Percentiles rank a stretch among this genome's conserved stretches.
phyloP scores from a whole-genome alignment of 2,888 invertebrate species.

The Oegoconia quadripuncta region DNA sequence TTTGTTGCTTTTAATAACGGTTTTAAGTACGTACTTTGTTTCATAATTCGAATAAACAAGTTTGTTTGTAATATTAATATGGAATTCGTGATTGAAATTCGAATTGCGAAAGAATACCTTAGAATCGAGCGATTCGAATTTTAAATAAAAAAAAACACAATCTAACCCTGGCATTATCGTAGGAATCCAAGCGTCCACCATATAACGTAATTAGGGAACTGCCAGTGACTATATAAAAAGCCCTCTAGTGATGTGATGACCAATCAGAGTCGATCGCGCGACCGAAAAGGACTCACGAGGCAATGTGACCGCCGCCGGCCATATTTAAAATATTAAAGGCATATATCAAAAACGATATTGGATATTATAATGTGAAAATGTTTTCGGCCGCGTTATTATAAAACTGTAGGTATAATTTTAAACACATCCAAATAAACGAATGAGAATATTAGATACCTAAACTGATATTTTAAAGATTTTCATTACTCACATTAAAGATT shows the following conservation, averaged over 20 bases:
- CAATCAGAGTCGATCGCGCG: slow-evolving; percentile 56
- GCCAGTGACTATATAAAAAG: slow-evolving; percentile 46
- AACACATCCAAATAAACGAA: neutral
- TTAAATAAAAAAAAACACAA: slow-evolving; percentile 39
- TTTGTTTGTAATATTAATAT: no score
- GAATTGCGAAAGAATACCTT: neutral
- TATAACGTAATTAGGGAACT: slow-evolving; percentile 67
- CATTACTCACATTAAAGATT: slow-evolving; percentile 17
- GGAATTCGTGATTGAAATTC: neutral
- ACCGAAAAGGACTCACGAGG: slow-evolving; percentile 42
- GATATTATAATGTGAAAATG: slow-evolving; percentile 65
- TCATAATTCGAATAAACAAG: no score
- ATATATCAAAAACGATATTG: slow-evolving; percentile 70
- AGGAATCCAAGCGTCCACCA: slow-evolving; percentile 43
- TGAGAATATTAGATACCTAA: neutral
- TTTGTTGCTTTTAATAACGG: slow-evolving; percentile 34
- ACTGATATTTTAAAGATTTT: neutral
- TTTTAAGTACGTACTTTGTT: no score
- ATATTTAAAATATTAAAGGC: slow-evolving; percentile 69
- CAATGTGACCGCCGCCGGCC: slow-evolving; percentile 58
- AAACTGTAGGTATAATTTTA: slow-evolving; percentile 1
- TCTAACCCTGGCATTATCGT: slow-evolving; percentile 35
- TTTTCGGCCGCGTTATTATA: slow-evolving; percentile 10
- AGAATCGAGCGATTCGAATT: slow-evolving; percentile 32
- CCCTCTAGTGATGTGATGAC: slow-evolving; percentile 45